phyloP scores from a whole-genome alignment of 1,140 invertebrate species.

The Solenopsis invicta region DNA sequence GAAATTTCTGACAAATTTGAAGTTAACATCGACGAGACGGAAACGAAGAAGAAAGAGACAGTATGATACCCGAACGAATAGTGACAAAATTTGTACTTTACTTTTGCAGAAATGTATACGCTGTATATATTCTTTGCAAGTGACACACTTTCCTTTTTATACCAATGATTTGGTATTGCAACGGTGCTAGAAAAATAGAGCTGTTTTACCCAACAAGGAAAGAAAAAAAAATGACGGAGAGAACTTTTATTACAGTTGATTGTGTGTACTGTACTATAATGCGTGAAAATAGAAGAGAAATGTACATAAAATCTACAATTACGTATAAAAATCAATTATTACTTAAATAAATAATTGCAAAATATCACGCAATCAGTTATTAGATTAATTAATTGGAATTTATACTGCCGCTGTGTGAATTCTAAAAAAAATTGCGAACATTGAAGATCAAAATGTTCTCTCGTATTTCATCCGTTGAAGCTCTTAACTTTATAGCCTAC shows the following conservation, averaged over 20 bases:
- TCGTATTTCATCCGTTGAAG: background rate
- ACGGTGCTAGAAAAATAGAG: background rate
- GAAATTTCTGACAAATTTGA: slow-evolving; percentile 21
- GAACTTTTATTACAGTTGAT: background rate
- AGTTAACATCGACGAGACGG: background rate
- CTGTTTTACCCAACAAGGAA: background rate
- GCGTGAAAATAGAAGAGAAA: slow-evolving; percentile 22
- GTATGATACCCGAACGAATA: background rate
- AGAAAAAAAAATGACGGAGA: background rate
- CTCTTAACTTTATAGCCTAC: background rate
- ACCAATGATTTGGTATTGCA: slow-evolving; percentile 13
- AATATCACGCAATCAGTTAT: slow-evolving; percentile 1
- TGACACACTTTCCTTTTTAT: background rate
- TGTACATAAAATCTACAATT: slow-evolving; percentile 40
- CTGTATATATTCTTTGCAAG: background rate
- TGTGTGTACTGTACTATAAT: slow-evolving; percentile 18
- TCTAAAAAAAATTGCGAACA: background rate
- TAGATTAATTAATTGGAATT: slow-evolving; percentile 25
- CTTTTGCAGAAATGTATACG: background rate
- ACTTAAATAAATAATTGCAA: slow-evolving; percentile 10
- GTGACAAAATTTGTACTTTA: slow-evolving; percentile 7
- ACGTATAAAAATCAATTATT: slow-evolving; percentile 14
- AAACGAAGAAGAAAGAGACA: slow-evolving; percentile 10
- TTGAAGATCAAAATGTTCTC: background rate
- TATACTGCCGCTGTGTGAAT: background rate